phyloP scores from a whole-genome alignment of 2,113 vertebrate species.

The Felis catus region DNA sequence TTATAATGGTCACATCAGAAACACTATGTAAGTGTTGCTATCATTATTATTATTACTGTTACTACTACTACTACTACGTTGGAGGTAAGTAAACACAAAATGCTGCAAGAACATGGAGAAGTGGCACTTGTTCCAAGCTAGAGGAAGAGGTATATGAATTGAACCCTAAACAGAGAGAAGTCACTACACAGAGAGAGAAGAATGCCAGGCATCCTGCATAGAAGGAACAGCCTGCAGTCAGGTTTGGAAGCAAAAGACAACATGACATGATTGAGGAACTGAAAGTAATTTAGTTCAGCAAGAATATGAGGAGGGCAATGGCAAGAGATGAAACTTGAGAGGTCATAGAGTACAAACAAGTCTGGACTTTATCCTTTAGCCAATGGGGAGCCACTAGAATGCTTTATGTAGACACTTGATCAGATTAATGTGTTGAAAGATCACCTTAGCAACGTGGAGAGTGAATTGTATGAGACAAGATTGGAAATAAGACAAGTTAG shows the following conservation, averaged over 20 bases:
- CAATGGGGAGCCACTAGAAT: not conserved
- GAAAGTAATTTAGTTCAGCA: not conserved
- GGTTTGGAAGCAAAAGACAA: conserved; percentile 5
- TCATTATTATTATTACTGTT: not conserved
- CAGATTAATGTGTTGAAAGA: conserved; percentile 37
- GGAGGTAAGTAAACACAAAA: conserved; percentile 30
- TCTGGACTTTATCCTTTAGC: conserved; percentile 50
- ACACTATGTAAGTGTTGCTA: not conserved
- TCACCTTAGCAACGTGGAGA: not conserved
- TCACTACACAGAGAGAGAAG: not conserved
- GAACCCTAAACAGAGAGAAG: conserved; percentile 2
- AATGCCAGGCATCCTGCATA: not conserved
- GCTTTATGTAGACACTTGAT: conserved; percentile 40
- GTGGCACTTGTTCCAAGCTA: not conserved
- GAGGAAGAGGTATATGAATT: not conserved
- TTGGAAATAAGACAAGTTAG: not conserved
- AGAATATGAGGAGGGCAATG: not conserved
- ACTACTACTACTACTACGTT: not conserved
- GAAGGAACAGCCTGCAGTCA: not conserved
- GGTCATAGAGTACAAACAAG: conserved; percentile 20
- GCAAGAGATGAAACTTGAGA: conserved; percentile 34
- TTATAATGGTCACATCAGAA: conserved; percentile 30
- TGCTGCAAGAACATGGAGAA: not conserved
- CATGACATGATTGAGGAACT: not conserved
- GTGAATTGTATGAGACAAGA: conserved; percentile 1